These are phyloP conservation scores for Augochlorella aurata DNA, from an alignment of 2,888 invertebrate genomes.

Conservation along the genomic window DNA sequence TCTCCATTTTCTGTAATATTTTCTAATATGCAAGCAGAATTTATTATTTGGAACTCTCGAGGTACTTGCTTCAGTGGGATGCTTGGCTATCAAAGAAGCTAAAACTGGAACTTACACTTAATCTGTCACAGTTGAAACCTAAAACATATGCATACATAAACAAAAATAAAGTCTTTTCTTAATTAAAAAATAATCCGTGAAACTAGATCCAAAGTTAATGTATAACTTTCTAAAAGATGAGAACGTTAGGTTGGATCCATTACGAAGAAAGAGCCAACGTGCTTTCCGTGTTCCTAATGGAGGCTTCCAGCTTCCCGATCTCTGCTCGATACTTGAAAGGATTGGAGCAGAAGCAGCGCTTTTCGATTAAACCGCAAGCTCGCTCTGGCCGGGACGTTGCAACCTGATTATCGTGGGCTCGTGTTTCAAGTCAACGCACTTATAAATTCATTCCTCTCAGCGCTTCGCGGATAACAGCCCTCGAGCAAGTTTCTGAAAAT, in stretches of 20 bases:
- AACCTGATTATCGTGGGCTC: constrained; percentile 10
- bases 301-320: background rate
- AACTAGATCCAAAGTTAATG: too few relatives aligned
- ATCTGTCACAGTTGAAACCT: too few relatives aligned
- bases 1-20: background rate
- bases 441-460: constrained; percentile 28
- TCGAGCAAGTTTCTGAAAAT: constrained; percentile 23
- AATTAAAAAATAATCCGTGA: too few relatives aligned
- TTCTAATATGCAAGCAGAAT: background rate
- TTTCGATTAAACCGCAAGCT: background rate
- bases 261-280: background rate
- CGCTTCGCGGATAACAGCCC: background rate
- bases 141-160: too few relatives aligned
- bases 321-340: background rate
- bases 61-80: too few relatives aligned
- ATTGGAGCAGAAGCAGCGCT: background rate
- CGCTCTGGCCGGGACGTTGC: background rate
- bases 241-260: too few relatives aligned
- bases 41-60: background rate
- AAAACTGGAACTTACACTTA: too few relatives aligned
- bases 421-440: constrained; percentile 20
- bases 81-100: too few relatives aligned
- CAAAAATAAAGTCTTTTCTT: too few relatives aligned
- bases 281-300: background rate
- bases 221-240: background rate